Conservation (phyloP, 2,888 invertebrate genomes). For the Charanyca ferruginea region DNA sequence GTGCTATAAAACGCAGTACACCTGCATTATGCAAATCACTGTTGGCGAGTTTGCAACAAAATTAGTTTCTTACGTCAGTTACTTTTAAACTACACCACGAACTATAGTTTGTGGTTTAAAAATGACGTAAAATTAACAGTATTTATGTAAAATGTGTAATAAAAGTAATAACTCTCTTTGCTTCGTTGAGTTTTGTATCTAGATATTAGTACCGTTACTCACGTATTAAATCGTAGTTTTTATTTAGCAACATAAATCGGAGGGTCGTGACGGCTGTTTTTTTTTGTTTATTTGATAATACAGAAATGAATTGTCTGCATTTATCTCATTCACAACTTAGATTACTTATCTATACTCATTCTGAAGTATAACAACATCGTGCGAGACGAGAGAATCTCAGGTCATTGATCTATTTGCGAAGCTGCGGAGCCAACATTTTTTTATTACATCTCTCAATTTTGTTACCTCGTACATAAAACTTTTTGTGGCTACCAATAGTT, state of each 20-base stretch:
- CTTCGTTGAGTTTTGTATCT: slow-evolving; percentile 30
- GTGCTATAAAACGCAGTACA: slow-evolving; percentile 52
- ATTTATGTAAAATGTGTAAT: slow-evolving; percentile 28
- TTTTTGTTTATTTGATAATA: slow-evolving; percentile 42
- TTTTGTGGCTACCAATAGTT: slow-evolving; percentile 38
- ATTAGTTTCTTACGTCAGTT: slow-evolving; percentile 60
- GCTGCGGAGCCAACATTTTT: slow-evolving; percentile 55
- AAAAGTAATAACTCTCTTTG: slow-evolving; percentile 25
- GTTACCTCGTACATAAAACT: slow-evolving; percentile 51
- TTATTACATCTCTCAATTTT: slow-evolving; percentile 54
- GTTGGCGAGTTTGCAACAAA: slow-evolving; percentile 59
- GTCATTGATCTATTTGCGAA: slow-evolving; percentile 70
- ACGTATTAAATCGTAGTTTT: slow-evolving; percentile 24
- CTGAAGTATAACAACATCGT: slow-evolving; percentile 49
- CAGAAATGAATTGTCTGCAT: slow-evolving; percentile 40
- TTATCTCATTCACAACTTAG: slow-evolving; percentile 59
- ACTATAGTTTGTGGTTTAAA: slow-evolving; percentile 33
- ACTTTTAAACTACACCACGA: slow-evolving; percentile 25
- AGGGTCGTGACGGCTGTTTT: slow-evolving; percentile 39
- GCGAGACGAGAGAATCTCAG: slow-evolving; percentile 47
- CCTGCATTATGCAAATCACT: slow-evolving; percentile 72
- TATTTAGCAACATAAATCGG: slow-evolving; percentile 20
- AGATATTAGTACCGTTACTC: slow-evolving; percentile 35
- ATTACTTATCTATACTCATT: slow-evolving; percentile 60
- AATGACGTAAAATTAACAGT: slow-evolving; percentile 21